Base-by-base conservation (phyloP, 1,140 invertebrate genomes). In the Pygmarrhopalites habei region DNA sequence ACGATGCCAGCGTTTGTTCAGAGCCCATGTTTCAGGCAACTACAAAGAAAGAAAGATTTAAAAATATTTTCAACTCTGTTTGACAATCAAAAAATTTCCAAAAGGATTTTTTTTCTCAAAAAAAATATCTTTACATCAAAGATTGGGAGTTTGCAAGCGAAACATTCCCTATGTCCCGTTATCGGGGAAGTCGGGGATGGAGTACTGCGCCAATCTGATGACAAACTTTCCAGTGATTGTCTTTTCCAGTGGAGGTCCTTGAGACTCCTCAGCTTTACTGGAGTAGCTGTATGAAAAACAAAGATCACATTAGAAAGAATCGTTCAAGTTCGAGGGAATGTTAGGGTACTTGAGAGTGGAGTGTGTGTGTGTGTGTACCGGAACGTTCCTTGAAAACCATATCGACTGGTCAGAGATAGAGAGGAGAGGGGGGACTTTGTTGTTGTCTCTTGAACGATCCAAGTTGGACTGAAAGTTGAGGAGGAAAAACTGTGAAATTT, bases 111-210 rank as follows among this genome's bases (percentile, higher is more conserved):
- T 23, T 49, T 10, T 12, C 10, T 15, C 7, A 10, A n/a, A 58
- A 7, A 58, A 12, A 15, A 58, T 21, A 5, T 19, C 30, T 15
- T 49, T 56, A 67, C 61, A 43, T 67, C 57, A 51, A 60, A 64
- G 32, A 67, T 56, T n/a, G 66, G 66, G n/a, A 60, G 51, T 44
- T 67, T 67, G 61, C 66, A 67, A 21, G 66, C 61, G 44, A 59
- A 59, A 19, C 66, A 67, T 41, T 67, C 66, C 30, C 28, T n/a
- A 55, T 65, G 56, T 7, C 59, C 59, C 5, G 21, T 10, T n/a
- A 17, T 7, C 5, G n/a, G 26, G 17, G 14, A 4, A 3, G 59
- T 14, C 7, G 32, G 41, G 2, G 29, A n/a, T 21, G 53, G 5
- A 5, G 35, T 19, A 39, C 29, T 41, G 19, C 26, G 7, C 35